phyloP scores from a whole-genome alignment of 2,113 vertebrate genomes.

The Todiramphus chloris region DNA sequence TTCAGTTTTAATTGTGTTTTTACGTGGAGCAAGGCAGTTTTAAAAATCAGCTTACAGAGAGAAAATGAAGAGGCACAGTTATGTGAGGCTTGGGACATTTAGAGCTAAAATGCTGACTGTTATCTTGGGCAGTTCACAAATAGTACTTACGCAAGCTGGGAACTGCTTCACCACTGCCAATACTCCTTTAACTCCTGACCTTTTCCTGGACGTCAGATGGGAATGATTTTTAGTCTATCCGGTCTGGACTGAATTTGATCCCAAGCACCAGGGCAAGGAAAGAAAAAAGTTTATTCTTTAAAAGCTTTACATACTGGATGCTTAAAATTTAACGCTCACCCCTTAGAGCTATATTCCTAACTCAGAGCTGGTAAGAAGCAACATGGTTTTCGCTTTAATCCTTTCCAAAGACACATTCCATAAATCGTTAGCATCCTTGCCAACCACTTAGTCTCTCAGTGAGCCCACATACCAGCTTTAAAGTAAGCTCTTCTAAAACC shows the following conservation, averaged over 20 bases:
- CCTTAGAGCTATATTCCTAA: slow-evolving; percentile 60
- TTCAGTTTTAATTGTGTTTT: not conserved
- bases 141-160: slow-evolving; percentile 13
- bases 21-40: not conserved
- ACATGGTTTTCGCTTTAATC: slow-evolving; percentile 75
- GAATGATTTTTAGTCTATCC: slow-evolving; percentile 67
- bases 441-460: slow-evolving; percentile 64
- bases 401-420: slow-evolving; percentile 82
- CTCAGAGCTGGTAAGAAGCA: slow-evolving; percentile 69
- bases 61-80: not conserved
- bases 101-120: not conserved
- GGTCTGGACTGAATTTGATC: slow-evolving; percentile 69
- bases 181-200: slow-evolving; percentile 33
- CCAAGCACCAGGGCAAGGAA: slow-evolving; percentile 34
- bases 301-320: slow-evolving; percentile 31
- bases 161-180: slow-evolving; percentile 39
- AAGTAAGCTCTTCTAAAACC: slow-evolving; percentile 76
- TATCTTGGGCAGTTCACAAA: slow-evolving; percentile 32
- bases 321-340: slow-evolving; percentile 44
- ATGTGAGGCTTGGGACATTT: not conserved
- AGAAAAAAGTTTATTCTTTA: slow-evolving; percentile 43
- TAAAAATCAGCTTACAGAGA: not conserved
- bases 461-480: slow-evolving; percentile 80
- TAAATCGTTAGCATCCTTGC: slow-evolving; percentile 77
- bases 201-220: slow-evolving; percentile 65